Evolutionary conservation across 2,797 vertebrate genomes (phyloP), one percentile per base, ranked within the genome.

Genomic region (Momotus momota): DNA sequence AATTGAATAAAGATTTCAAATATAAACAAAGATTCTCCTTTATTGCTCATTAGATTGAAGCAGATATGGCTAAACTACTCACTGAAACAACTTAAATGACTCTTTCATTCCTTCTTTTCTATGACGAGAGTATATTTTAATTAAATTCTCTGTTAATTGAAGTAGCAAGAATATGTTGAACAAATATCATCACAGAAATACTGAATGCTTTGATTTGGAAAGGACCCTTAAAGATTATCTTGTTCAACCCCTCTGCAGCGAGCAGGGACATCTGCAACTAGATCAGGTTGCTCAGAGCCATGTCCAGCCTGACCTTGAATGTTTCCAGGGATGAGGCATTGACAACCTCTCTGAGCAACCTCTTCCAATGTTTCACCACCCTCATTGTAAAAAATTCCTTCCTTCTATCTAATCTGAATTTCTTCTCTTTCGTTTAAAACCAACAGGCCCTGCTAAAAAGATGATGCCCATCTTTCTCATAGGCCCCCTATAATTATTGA

Each of bases 1-100:
- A 94, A 93, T 70, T 84, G 54, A 90, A 86, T 72, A 79, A 92
- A 62, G 35, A 72, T 94, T 94, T 94, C 21, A 88, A 93, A 81
- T 52, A 78, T 45, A 90, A 86, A 66, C n/a, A 81, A 79, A 84
- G 3, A 45, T 77, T 49, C 25, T 70, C 3, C 38, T 70, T 81
- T 86, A 80, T 77, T 92, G 18, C 31, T 73, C 9, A 12, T 67
- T 88, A 70, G 12, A 49, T 55, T 62, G 51, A 86, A 84, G 40
- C 33, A 80, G 51, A 73, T 73, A 70, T 25, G 48, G 52, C 21
- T 12, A 57, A 73, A 85, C 20, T 77, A n/a, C 66, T 84, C 12
- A 62, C 35, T 64, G 38, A 90, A 88, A 38, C 9, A 65, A 65
- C 7, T 67, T 61, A 80, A 27, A 60, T 3, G 2, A 49, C 2